Percentiles rank a stretch among this genome's conserved stretches.
These are phyloP conservation scores for Sturmia bella DNA, from an alignment of 2,888 invertebrate genomes.

Conservation along the genomic window DNA sequence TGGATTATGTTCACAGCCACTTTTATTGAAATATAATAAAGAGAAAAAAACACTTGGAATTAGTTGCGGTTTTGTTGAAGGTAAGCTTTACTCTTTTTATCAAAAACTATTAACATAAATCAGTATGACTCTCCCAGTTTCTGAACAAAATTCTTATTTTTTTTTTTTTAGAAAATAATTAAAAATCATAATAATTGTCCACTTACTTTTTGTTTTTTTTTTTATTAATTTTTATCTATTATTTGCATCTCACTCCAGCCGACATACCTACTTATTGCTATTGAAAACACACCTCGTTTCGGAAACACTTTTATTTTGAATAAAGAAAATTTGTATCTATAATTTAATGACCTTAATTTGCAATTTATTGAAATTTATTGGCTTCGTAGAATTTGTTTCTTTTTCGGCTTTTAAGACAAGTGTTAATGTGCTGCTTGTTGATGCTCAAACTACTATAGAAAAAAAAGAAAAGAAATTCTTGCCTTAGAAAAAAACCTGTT, in stretches of 20 bases:
- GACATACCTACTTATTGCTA: background rate
- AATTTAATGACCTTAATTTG: slow-evolving; percentile 57
- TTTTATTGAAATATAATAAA: background rate
- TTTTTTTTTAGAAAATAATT: slow-evolving; percentile 7
- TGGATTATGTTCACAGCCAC: background rate
- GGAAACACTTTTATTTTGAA: slow-evolving; percentile 1
- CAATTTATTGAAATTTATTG: slow-evolving; percentile 29
- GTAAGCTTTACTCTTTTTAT: slow-evolving; percentile 22
- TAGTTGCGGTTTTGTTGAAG: slow-evolving; percentile 18
- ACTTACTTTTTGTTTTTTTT: background rate
- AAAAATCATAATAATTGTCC: slow-evolving; percentile 35
- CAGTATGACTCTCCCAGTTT: slow-evolving; percentile 37
- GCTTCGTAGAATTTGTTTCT: slow-evolving; percentile 12
- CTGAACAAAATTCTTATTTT: slow-evolving; percentile 22
- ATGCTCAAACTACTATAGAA: background rate
- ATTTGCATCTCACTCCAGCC: slow-evolving; percentile 13
- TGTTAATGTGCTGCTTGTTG: background rate
- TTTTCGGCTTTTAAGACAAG: background rate
- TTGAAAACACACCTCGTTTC: slow-evolving; percentile 31
- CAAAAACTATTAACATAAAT: slow-evolving; percentile 6
- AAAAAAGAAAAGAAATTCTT: slow-evolving; percentile 47
- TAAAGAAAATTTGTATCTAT: slow-evolving; percentile 27
- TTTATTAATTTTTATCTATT: slow-evolving; percentile 5
- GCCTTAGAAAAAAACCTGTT: slow-evolving; percentile 65
- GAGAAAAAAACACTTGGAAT: slow-evolving; percentile 1